Evolutionary conservation across 2,888 invertebrate species (phyloP), one percentile per base, ranked within the genome.

Genomic region (Lutraria lutraria): DNA sequence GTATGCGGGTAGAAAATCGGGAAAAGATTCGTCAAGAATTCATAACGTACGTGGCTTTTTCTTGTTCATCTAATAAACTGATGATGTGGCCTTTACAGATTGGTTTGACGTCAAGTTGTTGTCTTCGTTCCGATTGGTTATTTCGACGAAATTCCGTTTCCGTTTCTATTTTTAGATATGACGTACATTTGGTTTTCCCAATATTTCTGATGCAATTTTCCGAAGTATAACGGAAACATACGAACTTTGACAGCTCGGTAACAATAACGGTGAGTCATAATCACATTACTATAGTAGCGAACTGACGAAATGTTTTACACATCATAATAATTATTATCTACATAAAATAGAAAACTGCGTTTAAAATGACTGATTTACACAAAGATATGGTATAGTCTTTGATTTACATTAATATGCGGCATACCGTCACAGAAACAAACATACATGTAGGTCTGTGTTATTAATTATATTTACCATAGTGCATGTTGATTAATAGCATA

Each of bases 71-170:
- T 63, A 8, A 34, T 54, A 13, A 29, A 83, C 29, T 88, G 92
- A 88, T 90, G 90, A 92, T 90, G 92, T 92, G 92, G 68, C 92
- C 80, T 81, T 88, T 85, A 80, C 85, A 60, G 86, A 90, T 90
- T 92, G 92, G 92, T 56, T 85, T 92, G 89, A 92, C 92, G 92
- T 88, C 56, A 92, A 72, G 53, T 52, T 76, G 19, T 52, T 81
- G 63, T 21, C 25, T 15, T 0, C 16, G 6, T 43, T 85, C 68
- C 83, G 63, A 90, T 90, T 90, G 90, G 90, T 72, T 82, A 43
- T 53, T 84, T 83, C 16, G 76, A 54, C 43, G 29, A 53, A 68
- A 60, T 72, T 68, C 16, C 43, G 31, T 13, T 83, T 88, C 88
- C 72, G 81, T 34, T 84, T 52, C 81, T 82, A 89, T 76, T 81